These are phyloP conservation scores for Goniozus legneri DNA, from an alignment of 1,140 invertebrate species.

Conservation along the genomic window DNA sequence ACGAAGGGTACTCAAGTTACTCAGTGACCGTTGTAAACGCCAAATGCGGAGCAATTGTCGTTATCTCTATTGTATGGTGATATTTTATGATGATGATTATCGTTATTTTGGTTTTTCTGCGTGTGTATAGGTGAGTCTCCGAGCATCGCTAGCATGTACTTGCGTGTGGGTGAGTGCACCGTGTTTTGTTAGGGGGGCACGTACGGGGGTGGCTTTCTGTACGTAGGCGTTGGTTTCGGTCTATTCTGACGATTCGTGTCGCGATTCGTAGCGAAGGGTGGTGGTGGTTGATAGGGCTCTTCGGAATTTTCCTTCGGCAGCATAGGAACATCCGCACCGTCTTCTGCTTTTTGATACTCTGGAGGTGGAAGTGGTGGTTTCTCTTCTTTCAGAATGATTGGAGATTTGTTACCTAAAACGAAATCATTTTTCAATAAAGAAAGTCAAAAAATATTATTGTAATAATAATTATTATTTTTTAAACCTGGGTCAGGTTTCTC, in stretches of 20 bases:
- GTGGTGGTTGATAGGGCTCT: slow-evolving; percentile 63
- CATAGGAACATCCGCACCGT: slow-evolving; percentile 52
- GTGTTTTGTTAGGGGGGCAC: slow-evolving; percentile 78
- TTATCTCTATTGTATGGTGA: neutral
- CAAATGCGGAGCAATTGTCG: neutral
- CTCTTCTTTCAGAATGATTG: slow-evolving; percentile 89
- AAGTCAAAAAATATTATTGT: neutral
- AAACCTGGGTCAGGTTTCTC: slow-evolving; percentile 82
- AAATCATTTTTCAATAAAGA: no score
- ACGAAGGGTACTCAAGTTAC: no score
- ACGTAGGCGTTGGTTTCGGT: slow-evolving; percentile 79
- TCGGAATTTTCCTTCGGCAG: slow-evolving; percentile 50
- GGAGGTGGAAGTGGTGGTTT: slow-evolving; percentile 82
- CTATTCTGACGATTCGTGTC: slow-evolving; percentile 64
- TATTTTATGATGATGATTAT: no score
- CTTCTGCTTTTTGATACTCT: slow-evolving; percentile 64
- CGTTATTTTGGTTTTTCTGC: no score
- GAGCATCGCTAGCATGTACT: slow-evolving; percentile 48
- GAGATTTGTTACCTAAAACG: slow-evolving; percentile 69
- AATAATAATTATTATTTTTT: no score
- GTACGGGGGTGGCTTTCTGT: slow-evolving; percentile 87
- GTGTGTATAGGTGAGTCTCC: slow-evolving; percentile 40
- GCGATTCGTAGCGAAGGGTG: slow-evolving; percentile 72
- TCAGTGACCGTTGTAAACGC: neutral
- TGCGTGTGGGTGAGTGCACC: slow-evolving; percentile 41